Evolutionary conservation across 2,888 invertebrate genomes (phyloP).

Genomic region (Ormyrus pomaceus): DNA sequence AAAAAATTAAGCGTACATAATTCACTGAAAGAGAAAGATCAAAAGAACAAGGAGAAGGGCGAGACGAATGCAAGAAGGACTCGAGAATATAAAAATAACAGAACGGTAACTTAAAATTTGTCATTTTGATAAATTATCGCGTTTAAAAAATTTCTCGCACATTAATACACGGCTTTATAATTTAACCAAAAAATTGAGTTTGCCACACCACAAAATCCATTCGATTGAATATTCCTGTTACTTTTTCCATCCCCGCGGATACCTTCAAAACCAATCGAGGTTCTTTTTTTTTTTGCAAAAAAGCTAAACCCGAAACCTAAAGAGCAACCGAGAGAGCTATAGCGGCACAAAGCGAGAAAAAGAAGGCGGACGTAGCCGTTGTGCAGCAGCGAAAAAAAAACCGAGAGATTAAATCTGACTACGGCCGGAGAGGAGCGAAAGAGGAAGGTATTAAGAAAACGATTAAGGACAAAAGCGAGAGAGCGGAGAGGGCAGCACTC

Average conservation of each 20-base stretch:
- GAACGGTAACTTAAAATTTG: constrained; percentile 54
- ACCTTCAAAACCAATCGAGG: too few relatives aligned
- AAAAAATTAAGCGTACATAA: constrained; percentile 27
- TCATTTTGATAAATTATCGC: constrained; percentile 52
- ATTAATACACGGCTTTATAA: too few relatives aligned
- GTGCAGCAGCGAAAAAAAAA: too few relatives aligned
- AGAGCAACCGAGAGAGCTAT: neutral
- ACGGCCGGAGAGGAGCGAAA: constrained; percentile 3
- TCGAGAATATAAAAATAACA: constrained; percentile 37
- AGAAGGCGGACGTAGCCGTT: neutral
- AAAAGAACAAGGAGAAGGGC: constrained; percentile 15
- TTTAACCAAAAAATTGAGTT: too few relatives aligned
- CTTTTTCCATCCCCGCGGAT: too few relatives aligned
- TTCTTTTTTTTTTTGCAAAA: too few relatives aligned
- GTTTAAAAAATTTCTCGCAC: too few relatives aligned
- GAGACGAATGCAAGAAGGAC: constrained; percentile 25
- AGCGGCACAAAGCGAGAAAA: neutral
- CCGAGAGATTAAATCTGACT: too few relatives aligned
- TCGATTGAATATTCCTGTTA: too few relatives aligned
- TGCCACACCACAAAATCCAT: too few relatives aligned
- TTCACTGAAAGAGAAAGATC: constrained; percentile 29
- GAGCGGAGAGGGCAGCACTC: constrained; percentile 5
- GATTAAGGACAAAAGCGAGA: constrained; percentile 29
- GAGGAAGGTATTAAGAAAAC: constrained; percentile 44
- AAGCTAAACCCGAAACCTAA: constrained; percentile 5